These are phyloP conservation scores for Drosophila teissieri DNA, from an alignment of 1,140 invertebrate species.

Conservation along the genomic window DNA sequence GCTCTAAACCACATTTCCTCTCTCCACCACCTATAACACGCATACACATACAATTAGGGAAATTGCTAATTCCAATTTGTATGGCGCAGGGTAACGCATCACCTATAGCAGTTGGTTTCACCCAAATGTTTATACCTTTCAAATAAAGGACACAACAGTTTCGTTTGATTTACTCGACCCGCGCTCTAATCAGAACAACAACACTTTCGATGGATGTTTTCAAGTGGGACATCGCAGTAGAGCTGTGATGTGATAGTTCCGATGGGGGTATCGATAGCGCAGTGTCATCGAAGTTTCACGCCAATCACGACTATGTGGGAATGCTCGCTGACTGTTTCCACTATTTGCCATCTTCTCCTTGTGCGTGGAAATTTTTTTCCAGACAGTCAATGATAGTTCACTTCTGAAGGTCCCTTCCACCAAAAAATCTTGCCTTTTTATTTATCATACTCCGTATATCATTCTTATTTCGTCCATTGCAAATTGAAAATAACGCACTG, in stretches of 20 bases:
- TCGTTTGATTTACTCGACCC: slow-evolving; percentile 32
- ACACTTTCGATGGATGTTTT: neutral
- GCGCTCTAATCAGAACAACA: slow-evolving; percentile 32
- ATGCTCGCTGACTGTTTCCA: too few relatives aligned
- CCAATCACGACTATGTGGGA: neutral
- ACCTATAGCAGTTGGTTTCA: too few relatives aligned
- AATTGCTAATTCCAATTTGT: neutral
- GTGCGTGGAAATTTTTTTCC: neutral
- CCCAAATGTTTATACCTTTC: too few relatives aligned
- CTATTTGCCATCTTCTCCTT: neutral
- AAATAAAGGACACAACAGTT: too few relatives aligned
- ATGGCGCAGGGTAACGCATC: neutral
- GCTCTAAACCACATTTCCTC: neutral
- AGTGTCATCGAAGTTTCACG: neutral
- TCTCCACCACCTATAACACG: slow-evolving; percentile 1
- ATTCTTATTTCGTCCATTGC: too few relatives aligned
- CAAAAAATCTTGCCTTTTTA: too few relatives aligned
- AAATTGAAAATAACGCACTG: too few relatives aligned
- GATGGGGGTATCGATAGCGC: neutral
- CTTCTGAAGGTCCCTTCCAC: too few relatives aligned
- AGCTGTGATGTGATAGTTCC: neutral
- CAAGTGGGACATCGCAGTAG: neutral
- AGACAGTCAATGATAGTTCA: too few relatives aligned
- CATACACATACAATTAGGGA: neutral
- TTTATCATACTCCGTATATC: too few relatives aligned